These are phyloP conservation scores for Drosophila orena DNA, from an alignment of 1,140 invertebrate genomes.

Conservation along the genomic window DNA sequence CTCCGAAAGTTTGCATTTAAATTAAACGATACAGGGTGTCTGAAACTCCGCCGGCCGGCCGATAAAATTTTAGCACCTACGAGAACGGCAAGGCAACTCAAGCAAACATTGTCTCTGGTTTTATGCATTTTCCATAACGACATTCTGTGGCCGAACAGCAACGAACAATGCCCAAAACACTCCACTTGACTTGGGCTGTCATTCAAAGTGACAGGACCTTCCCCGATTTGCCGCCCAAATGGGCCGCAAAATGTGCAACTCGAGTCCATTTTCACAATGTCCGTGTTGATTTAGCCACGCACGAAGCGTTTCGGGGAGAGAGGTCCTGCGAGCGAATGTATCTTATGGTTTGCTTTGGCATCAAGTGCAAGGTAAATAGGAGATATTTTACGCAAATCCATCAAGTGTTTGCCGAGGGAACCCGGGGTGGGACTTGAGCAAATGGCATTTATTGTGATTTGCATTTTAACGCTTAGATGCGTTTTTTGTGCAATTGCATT, in stretches of 20 bases:
- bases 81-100: slow-evolving; percentile 27
- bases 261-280: slow-evolving; percentile 78
- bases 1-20: slow-evolving; percentile 73
- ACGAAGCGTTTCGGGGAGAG: slow-evolving; percentile 29
- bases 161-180: slow-evolving; percentile 61
- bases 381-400: slow-evolving; percentile 83
- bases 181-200: slow-evolving; percentile 79
- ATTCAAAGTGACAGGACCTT: slow-evolving; percentile 71
- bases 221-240: slow-evolving; percentile 14
- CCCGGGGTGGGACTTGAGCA: slow-evolving; percentile 10
- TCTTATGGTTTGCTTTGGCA: slow-evolving; percentile 74
- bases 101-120: slow-evolving; percentile 68
- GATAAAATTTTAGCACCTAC: slow-evolving; percentile 76
- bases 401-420: slow-evolving; percentile 67
- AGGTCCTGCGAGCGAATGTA: slow-evolving; percentile 38
- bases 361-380: slow-evolving; percentile 83
- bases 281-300: slow-evolving; percentile 75
- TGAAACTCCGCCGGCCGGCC: not conserved
- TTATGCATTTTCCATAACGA: slow-evolving; percentile 79
- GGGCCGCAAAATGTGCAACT: slow-evolving; percentile 77
- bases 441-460: slow-evolving; percentile 78
- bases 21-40: slow-evolving; percentile 58
- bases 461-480: slow-evolving; percentile 80
- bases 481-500: slow-evolving; percentile 65
- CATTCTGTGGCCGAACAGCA: slow-evolving; percentile 45